Conservation (phyloP, 2,113 vertebrate species). For the Calidris pygmaea region DNA sequence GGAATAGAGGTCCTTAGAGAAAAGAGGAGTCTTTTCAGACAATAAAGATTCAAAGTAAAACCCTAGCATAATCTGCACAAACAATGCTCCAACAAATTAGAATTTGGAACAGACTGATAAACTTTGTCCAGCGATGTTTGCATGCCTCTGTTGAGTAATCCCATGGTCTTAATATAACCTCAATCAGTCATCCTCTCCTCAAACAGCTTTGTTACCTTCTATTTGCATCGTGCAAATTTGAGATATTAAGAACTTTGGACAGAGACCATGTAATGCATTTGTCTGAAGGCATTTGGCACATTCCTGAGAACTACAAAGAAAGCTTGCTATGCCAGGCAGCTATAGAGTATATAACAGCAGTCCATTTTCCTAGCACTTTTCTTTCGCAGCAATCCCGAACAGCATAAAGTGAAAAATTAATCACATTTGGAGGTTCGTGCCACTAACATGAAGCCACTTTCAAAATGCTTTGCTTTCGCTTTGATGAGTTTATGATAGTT, state of each 20-base stretch:
- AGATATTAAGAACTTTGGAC: slow-evolving; percentile 52
- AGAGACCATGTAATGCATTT: slow-evolving; percentile 39
- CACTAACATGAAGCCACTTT: neutral
- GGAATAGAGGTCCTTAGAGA: slow-evolving; percentile 41
- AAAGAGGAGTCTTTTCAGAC: slow-evolving; percentile 50
- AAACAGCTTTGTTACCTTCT: slow-evolving; percentile 5
- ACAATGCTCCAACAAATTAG: slow-evolving; percentile 56
- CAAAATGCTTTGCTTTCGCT: neutral
- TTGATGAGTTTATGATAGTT: neutral
- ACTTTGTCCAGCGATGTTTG: slow-evolving; percentile 17
- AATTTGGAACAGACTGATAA: slow-evolving; percentile 63
- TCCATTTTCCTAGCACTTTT: neutral
- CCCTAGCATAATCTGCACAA: slow-evolving; percentile 53
- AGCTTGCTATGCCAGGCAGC: slow-evolving; percentile 2
- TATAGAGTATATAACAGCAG: neutral
- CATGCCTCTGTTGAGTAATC: slow-evolving; percentile 19
- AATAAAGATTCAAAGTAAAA: slow-evolving; percentile 52
- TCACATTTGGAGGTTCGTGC: neutral
- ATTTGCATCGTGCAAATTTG: neutral
- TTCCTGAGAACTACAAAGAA: slow-evolving; percentile 6
- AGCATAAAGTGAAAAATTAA: neutral
- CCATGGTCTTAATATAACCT: slow-evolving; percentile 1
- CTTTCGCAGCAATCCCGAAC: neutral
- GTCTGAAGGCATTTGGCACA: neutral
- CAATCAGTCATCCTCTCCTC: neutral